Evolutionary conservation across 2,797 vertebrate genomes (phyloP).

Genomic region (Enteromius fasciolatus): DNA sequence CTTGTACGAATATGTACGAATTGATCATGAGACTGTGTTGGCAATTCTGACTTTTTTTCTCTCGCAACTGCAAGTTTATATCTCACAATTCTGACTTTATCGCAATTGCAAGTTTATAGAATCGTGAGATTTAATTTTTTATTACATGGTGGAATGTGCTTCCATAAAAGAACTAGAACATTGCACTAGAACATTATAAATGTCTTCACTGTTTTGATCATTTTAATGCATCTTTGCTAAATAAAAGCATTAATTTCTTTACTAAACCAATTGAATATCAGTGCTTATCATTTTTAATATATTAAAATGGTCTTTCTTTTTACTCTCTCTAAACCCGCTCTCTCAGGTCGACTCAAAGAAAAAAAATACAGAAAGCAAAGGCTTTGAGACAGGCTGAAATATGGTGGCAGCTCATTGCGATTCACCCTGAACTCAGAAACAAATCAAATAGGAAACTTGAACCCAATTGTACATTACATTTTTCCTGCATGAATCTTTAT

Average conservation of each 20-base stretch:
- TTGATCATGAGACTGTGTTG: too few species aligned
- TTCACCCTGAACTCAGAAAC: neutral
- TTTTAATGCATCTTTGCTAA: neutral
- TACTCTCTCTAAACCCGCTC: neutral
- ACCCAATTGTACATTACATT: conserved; percentile 9
- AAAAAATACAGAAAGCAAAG: neutral
- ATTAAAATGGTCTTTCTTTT: neutral
- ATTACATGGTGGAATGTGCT: too few species aligned
- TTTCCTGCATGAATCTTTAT: conserved; percentile 1
- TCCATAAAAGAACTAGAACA: too few species aligned
- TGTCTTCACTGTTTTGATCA: neutral
- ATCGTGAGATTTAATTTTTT: too few species aligned
- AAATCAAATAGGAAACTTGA: neutral
- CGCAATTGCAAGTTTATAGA: too few species aligned
- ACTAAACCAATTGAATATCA: neutral
- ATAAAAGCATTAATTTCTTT: neutral
- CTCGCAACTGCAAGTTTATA: too few species aligned
- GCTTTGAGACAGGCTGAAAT: neutral
- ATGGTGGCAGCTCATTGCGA: neutral
- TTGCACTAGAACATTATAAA: neutral
- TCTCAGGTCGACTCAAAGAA: neutral
- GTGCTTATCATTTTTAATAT: neutral
- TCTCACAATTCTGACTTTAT: too few species aligned
- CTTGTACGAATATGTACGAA: too few species aligned
- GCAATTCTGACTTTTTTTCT: too few species aligned